These are phyloP conservation scores for Vanessa cardui DNA, from an alignment of 2,888 invertebrate species.

Conservation along the genomic window DNA sequence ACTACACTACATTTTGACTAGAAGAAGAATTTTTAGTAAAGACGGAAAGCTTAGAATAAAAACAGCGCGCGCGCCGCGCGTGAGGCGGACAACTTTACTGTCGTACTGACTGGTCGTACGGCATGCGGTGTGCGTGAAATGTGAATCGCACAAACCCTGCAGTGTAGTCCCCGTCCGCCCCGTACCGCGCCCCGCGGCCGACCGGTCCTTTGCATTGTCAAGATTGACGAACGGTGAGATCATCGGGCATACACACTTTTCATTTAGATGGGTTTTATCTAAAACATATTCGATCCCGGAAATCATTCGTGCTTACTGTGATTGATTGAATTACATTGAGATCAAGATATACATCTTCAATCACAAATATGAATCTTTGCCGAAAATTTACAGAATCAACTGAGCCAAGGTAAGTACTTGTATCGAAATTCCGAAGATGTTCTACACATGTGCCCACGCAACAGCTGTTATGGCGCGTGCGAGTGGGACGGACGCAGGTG, in stretches of 20 bases:
- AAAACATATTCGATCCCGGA: conserved; percentile 37
- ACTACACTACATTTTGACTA: conserved; percentile 70
- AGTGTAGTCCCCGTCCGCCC: conserved; percentile 50
- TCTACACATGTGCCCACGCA: conserved; percentile 49
- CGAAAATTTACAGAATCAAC: conserved; percentile 2
- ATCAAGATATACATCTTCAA: neutral
- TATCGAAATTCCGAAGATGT: conserved; percentile 41
- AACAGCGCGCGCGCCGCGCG: conserved; percentile 77
- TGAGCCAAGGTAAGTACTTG: conserved; percentile 7
- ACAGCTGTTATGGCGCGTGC: conserved; percentile 72
- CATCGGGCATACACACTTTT: conserved; percentile 62
- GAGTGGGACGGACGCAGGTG: conserved; percentile 79
- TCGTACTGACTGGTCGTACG: conserved; percentile 66
- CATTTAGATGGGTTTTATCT: neutral
- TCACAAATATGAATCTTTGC: neutral
- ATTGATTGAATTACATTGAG: neutral
- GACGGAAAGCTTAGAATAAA: conserved; percentile 50
- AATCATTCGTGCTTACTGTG: too few relatives aligned
- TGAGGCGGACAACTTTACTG: conserved; percentile 69
- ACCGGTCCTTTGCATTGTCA: conserved; percentile 82
- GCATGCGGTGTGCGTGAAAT: conserved; percentile 64
- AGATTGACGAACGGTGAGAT: conserved; percentile 80
- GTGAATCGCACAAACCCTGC: conserved; percentile 77
- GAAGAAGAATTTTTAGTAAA: conserved; percentile 59
- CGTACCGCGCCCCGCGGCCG: conserved; percentile 56